Evolutionary conservation across 2,113 vertebrate genomes (phyloP).

Genomic region (Chauna torquata): DNA sequence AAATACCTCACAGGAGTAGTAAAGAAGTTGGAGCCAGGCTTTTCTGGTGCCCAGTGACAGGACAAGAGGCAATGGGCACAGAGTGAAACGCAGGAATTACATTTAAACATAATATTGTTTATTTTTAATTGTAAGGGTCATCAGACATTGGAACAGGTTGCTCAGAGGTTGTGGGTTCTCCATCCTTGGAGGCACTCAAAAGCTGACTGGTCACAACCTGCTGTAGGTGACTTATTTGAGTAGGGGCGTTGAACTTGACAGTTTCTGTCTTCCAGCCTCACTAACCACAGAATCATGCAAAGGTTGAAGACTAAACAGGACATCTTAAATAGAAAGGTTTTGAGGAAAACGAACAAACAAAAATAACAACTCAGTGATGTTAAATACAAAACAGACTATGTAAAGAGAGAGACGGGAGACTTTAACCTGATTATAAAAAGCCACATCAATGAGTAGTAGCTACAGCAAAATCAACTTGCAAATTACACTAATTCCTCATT

Average conservation of each 20-base stretch:
- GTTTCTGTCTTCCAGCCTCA: not conserved
- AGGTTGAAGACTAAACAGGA: not conserved
- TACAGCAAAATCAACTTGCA: not conserved
- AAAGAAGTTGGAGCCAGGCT: not conserved
- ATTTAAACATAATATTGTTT: not conserved
- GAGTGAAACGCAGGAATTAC: not conserved
- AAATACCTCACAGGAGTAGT: not conserved
- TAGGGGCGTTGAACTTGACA: not conserved
- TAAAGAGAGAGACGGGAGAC: not conserved
- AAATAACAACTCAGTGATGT: not conserved
- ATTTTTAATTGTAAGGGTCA: not conserved
- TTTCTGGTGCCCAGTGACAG: not conserved
- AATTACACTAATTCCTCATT: not conserved
- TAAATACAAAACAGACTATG: not conserved
- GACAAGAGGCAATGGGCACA: not conserved
- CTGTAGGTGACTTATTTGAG: not conserved
- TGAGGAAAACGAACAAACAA: not conserved
- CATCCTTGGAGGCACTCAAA: not conserved
- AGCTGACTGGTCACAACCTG: not conserved
- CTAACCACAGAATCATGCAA: not conserved
- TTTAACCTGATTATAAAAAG: not conserved
- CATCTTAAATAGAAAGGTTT: not conserved
- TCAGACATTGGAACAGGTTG: not conserved
- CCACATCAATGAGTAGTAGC: not conserved
- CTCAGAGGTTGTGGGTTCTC: not conserved